Evolutionary conservation across 2,888 invertebrate species (phyloP).

Genomic region (Alentia gelatinosa): DNA sequence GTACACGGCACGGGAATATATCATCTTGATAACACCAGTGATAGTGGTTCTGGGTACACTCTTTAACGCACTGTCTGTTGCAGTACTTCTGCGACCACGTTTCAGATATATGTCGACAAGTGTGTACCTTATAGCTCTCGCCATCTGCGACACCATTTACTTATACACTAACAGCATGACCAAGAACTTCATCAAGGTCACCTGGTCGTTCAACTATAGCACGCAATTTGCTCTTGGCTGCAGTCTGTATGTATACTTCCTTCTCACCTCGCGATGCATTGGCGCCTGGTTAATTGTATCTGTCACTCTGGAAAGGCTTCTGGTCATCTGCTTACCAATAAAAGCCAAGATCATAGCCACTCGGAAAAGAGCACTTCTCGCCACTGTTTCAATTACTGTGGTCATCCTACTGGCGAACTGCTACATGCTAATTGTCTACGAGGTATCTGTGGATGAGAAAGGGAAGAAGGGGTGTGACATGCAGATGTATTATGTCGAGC

Average conservation of each 20-base stretch:
- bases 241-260: not conserved
- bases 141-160: not conserved
- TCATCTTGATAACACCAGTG: not conserved
- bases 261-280: not conserved
- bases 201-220: not conserved
- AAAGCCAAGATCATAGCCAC: slow-evolving; percentile 1
- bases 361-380: not conserved
- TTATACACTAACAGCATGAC: not conserved
- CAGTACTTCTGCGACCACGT: not conserved
- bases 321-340: not conserved
- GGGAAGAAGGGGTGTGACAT: not conserved
- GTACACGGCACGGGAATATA: not conserved
- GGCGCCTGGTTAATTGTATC: slow-evolving; percentile 7
- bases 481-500: not conserved
- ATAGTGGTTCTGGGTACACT: not conserved
- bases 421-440: not conserved
- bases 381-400: not conserved
- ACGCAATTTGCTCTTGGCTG: not conserved
- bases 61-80: not conserved
- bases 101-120: not conserved
- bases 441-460: not conserved
- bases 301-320: not conserved
- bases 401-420: not conserved
- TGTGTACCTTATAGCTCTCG: not conserved
- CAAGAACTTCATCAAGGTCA: not conserved